Evolutionary conservation across 1,140 invertebrate genomes (phyloP), one percentile per base, ranked within the genome.

Genomic region (Sogatella furcifera): DNA sequence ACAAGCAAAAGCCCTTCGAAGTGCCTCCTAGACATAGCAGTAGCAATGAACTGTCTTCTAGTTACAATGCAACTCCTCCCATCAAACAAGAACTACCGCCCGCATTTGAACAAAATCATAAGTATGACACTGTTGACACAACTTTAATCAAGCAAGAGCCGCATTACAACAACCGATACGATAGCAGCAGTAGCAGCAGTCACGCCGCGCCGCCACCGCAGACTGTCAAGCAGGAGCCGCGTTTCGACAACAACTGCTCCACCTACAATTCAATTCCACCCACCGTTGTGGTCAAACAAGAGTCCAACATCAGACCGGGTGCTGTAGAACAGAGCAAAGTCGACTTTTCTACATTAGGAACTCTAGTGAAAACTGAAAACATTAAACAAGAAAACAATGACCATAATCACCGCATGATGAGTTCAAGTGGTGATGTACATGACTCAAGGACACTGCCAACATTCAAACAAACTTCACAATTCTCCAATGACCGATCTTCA

Each of bases 91-190:
- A 49, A 15, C 14, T 22, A 14, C 15, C 17, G 46, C 9, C 46
- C 21, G 46, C 21, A 19, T 49, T 49, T 49, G 46, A 49, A 49
- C 21, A 17, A 49, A 49, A 49, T 49, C 46, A 49, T 49, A 49
- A 49, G 9, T 19, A 22, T 10, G 15, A 49, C 46, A 49, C 21
- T 15, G 21, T 19, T n/a, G 46, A 49, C 10, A 49, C 15, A 6
- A 19, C 21, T 19, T 17, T 49, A 17, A 19, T 49, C 46, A 49
- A 49, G 15, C 34, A 61, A 22, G 58, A 65, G 49, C 60, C 65
- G 15, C 34, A 38, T 61, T 55, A 31, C 63, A 61, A 53, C 63
- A 63, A 19, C 44, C 62, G 49, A 62, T 65, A 38, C 62, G 64
- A 13, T 52, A 64, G 41, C 59, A 60, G 57, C 34, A 55, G 49